phyloP scores from a whole-genome alignment of 2,113 vertebrate species.

The Seriola rivoliana region DNA sequence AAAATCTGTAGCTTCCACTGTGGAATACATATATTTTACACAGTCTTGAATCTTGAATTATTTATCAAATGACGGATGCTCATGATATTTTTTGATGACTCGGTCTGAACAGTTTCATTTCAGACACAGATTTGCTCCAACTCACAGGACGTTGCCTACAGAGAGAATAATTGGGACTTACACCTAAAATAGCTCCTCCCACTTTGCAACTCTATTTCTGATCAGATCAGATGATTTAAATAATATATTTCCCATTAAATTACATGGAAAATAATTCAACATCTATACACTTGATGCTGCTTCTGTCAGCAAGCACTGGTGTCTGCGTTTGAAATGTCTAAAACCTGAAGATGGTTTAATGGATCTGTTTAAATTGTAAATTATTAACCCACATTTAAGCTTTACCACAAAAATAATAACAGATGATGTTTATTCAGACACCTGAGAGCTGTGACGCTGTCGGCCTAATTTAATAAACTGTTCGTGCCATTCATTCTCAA shows the following conservation, averaged over 20 bases:
- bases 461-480: slow-evolving; percentile 4
- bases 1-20: neutral
- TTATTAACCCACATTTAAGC: neutral
- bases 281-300: neutral
- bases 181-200: neutral
- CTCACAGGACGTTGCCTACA: neutral
- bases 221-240: neutral
- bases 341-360: neutral
- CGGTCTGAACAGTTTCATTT: neutral
- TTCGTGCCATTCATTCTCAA: slow-evolving; percentile 17
- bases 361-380: neutral
- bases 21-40: neutral
- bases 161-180: no score
- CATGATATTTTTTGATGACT: slow-evolving; percentile 5
- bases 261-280: neutral
- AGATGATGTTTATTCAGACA: neutral
- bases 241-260: neutral
- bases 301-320: neutral
- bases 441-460: neutral
- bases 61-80: neutral
- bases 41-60: no score
- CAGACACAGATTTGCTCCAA: neutral
- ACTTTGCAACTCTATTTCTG: neutral
- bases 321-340: neutral
- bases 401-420: neutral